Percentiles rank a stretch among this genome's conserved stretches.
Conservation (phyloP, 2,888 invertebrate species). For the Meganola albula region DNA sequence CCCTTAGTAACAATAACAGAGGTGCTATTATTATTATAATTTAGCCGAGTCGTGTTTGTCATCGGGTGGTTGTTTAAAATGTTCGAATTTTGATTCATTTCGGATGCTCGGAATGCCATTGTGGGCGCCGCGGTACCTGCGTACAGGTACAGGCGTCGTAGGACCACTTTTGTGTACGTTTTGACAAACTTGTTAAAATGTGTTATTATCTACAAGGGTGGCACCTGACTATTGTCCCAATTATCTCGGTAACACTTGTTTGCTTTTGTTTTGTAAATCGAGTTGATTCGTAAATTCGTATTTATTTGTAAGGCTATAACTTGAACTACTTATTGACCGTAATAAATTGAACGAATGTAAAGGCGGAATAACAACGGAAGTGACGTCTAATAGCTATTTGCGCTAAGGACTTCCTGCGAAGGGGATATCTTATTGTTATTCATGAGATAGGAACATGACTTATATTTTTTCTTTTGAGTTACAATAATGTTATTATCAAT, state of each 20-base stretch:
- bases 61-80: conserved; percentile 45
- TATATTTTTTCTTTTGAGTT: conserved; percentile 27
- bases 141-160: conserved; percentile 40
- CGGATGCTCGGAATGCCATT: conserved; percentile 72
- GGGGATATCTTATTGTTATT: conserved; percentile 48
- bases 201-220: conserved; percentile 63
- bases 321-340: conserved; percentile 32
- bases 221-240: conserved; percentile 35
- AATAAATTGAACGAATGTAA: conserved; percentile 32
- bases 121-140: conserved; percentile 45
- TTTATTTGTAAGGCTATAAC: conserved; percentile 14
- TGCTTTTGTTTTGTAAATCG: conserved; percentile 28
- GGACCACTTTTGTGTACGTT: conserved; percentile 52
- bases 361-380: conserved; percentile 49
- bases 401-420: conserved; percentile 40
- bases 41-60: conserved; percentile 57
- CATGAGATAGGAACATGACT: conserved; percentile 37
- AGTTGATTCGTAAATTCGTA: too few relatives aligned
- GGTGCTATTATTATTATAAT: conserved; percentile 64
- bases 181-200: conserved; percentile 63
- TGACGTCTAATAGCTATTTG: conserved; percentile 38
- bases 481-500: conserved; percentile 27
- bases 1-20: conserved; percentile 61
- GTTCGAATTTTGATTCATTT: conserved; percentile 74
- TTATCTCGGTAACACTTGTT: conserved; percentile 39